Conservation (phyloP, 2,113 vertebrate genomes). For the Malurus alboscapulatus region DNA sequence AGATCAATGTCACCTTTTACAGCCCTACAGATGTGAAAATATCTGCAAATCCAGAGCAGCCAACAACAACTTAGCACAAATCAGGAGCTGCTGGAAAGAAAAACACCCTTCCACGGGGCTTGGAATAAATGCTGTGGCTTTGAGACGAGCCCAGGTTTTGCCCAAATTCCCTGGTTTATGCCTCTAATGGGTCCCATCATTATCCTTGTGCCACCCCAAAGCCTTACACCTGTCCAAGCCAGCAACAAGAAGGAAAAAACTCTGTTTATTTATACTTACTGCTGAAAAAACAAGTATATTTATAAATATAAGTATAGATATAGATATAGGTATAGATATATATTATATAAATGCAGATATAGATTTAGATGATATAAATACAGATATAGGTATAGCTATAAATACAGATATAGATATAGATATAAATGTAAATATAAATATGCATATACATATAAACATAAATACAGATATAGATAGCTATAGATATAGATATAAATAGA, state of each 20-base stretch:
- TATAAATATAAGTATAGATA: neutral
- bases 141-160: neutral
- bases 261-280: neutral
- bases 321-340: neutral
- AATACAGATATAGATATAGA: too few species aligned
- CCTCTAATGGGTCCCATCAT: neutral
- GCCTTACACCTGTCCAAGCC: neutral
- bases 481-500: too few species aligned
- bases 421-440: too few species aligned
- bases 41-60: neutral
- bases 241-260: neutral
- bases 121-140: neutral
- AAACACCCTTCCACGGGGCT: neutral
- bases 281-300: neutral
- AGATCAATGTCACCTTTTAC: neutral
- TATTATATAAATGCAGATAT: neutral
- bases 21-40: constrained; percentile 40
- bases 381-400: too few species aligned
- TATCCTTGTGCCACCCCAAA: neutral
- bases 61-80: constrained; percentile 47
- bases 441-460: too few species aligned
- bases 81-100: constrained; percentile 37
- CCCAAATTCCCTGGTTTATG: neutral
- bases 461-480: too few species aligned
- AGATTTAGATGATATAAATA: too few species aligned